Evolutionary conservation across 2,113 vertebrate species (phyloP), one percentile per base, ranked within the genome.

Genomic region (Galemys pyrenaicus): DNA sequence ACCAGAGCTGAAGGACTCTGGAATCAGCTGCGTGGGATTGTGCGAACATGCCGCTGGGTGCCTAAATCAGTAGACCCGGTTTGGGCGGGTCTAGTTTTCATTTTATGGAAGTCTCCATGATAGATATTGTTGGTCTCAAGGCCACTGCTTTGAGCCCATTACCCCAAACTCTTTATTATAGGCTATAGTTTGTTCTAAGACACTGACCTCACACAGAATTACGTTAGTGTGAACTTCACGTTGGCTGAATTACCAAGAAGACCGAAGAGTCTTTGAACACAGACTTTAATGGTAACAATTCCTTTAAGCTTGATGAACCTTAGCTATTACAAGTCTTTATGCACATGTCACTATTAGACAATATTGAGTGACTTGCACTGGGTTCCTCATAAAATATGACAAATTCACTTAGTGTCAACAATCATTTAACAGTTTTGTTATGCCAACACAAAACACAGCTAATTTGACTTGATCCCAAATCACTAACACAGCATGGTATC

Each of bases 201-300:
- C 70, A 24, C 80, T 87, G 51, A 92, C 92, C 92, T 70, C 82
- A 84, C n/a, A 84, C 9, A 49, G 32, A 19, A 88, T 62, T 70
- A 78, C 37, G 44, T 88, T 58, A 35, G 56, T 92, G 86, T 91
- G 83, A 70, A 95, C 73, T 96, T 95, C 77, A 90, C 17, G 41
- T 95, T 80, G 84, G 64, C 89, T 96, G 71, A 97, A 97, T 91
- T 96, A 97, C 96, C 49, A 75, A 97, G 68, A 96, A 96, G 95
- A 95, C 97, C 78, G 65, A 87, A 89, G 95, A 94, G 95, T 95
- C 96, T 97, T 97, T 97, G 92, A 97, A 96, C 93, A 96, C 92
- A 97, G 96, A 95, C 95, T 97, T 97, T 96, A 97, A 95, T 96
- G 94, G 83, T 89, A 97, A 97, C 96, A 97, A 94, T 97, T 97